Percentiles rank a stretch among this genome's conserved stretches.
These are phyloP conservation scores for Sebastes taczanowskii DNA, from an alignment of 2,797 vertebrate species.

Conservation along the genomic window DNA sequence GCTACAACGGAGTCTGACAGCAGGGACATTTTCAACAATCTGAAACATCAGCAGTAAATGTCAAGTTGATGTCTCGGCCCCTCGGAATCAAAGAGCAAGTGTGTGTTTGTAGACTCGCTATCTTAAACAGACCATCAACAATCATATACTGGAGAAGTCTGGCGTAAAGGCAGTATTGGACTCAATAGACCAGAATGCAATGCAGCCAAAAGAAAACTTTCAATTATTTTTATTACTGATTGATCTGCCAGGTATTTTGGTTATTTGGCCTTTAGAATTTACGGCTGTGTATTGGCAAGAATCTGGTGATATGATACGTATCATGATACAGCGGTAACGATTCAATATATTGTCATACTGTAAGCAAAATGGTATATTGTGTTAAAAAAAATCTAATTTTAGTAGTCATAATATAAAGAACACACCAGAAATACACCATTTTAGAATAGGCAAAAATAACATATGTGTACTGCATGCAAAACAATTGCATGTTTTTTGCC, in stretches of 20 bases:
- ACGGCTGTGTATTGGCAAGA: too few relatives aligned
- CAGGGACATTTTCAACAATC: conserved; percentile 6
- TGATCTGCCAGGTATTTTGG: not conserved
- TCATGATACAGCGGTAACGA: accelerated
- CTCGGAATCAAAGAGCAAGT: not conserved
- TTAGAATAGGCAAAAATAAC: too few relatives aligned
- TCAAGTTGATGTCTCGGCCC: conserved; percentile 13
- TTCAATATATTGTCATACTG: too few relatives aligned
- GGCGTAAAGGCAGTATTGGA: not conserved
- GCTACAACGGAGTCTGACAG: not conserved
- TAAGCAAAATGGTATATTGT: too few relatives aligned
- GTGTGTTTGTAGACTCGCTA: not conserved
- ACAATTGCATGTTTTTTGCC: too few relatives aligned
- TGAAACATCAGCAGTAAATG: conserved; percentile 31
- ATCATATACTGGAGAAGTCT: not conserved
- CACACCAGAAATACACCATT: too few relatives aligned
- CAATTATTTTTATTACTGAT: not conserved
- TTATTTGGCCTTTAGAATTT: too few relatives aligned
- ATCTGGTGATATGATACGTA: too few relatives aligned
- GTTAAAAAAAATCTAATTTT: too few relatives aligned
- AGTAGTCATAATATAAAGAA: too few relatives aligned
- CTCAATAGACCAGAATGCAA: not conserved
- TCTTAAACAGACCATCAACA: not conserved
- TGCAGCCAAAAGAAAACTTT: too few relatives aligned
- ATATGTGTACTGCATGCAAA: too few relatives aligned